A percentile compares a stretch with the other conserved stretches of the same genome.
Conservation (phyloP, 1,140 invertebrate species). For the Rhyacophila brunnea region DNA sequence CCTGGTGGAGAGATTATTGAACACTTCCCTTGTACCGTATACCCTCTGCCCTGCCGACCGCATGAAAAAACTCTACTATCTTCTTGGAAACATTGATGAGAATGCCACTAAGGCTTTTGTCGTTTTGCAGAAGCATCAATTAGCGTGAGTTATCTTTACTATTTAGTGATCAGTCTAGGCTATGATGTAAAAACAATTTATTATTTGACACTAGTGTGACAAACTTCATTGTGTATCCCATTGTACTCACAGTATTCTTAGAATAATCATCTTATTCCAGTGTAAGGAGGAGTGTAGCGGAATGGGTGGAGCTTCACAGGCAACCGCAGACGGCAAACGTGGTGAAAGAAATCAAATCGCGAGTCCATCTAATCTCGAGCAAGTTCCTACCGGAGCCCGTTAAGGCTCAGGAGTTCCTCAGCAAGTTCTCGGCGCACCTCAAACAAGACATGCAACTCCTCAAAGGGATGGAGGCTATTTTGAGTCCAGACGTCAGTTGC, state of each 20-base stretch:
- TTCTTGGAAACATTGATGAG: constrained; percentile 91
- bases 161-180: too few relatives aligned
- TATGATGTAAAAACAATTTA: too few relatives aligned
- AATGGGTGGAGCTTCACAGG: constrained; percentile 81
- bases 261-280: constrained; percentile 46
- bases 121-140: constrained; percentile 90
- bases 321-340: constrained; percentile 62
- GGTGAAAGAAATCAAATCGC: constrained; percentile 65
- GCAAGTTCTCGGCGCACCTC: constrained; percentile 83
- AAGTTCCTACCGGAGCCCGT: constrained; percentile 88
- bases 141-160: constrained; percentile 47
- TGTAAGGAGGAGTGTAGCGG: constrained; percentile 78
- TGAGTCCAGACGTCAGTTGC: constrained; percentile 84
- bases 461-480: constrained; percentile 80
- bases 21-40: constrained; percentile 94
- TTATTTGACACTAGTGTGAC: too few relatives aligned
- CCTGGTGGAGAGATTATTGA: constrained; percentile 90
- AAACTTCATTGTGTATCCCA: too few relatives aligned
- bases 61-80: constrained; percentile 93
- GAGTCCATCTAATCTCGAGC: constrained; percentile 47
- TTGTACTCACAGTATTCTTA: too few relatives aligned
- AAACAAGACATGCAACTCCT: constrained; percentile 75
- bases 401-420: constrained; percentile 89
- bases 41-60: constrained; percentile 80
- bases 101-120: constrained; percentile 95